Conservation (phyloP, 2,797 vertebrate species). For the Lemur catta region DNA sequence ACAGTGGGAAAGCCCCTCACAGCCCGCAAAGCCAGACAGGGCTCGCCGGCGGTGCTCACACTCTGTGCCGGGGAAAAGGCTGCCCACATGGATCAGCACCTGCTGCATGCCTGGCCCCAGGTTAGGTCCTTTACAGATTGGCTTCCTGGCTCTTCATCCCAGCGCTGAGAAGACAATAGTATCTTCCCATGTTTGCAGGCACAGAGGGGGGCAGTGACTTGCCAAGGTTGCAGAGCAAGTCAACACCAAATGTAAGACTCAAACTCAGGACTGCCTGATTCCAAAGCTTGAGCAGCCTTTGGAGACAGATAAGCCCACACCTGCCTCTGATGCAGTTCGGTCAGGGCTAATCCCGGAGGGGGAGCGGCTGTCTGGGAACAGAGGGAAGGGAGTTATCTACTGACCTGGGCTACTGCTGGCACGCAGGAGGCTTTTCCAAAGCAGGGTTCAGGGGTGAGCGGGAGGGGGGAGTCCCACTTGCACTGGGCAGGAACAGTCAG, state of each 20-base stretch:
- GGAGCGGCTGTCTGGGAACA: background rate
- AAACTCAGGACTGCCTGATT: background rate
- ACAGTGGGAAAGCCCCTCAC: background rate
- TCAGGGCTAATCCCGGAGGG: too few relatives aligned
- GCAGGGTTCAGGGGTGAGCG: background rate
- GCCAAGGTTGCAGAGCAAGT: background rate
- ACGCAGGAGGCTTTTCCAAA: background rate
- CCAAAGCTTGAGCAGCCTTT: background rate
- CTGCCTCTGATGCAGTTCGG: background rate
- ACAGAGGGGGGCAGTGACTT: background rate
- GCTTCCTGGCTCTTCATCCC: background rate
- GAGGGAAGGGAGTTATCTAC: background rate
- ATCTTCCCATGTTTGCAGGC: background rate
- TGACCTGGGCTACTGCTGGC: accelerated
- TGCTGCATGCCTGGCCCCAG: background rate
- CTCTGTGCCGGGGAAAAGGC: background rate
- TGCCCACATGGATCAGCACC: background rate
- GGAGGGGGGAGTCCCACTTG: background rate
- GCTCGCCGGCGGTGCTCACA: background rate
- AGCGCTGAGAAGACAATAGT: background rate
- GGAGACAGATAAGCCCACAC: background rate
- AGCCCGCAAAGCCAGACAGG: background rate
- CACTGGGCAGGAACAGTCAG: background rate
- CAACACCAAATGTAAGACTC: background rate
- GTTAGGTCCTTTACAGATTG: background rate